phyloP scores from a whole-genome alignment of 2,113 vertebrate genomes.

The Laticauda laticaudata region DNA sequence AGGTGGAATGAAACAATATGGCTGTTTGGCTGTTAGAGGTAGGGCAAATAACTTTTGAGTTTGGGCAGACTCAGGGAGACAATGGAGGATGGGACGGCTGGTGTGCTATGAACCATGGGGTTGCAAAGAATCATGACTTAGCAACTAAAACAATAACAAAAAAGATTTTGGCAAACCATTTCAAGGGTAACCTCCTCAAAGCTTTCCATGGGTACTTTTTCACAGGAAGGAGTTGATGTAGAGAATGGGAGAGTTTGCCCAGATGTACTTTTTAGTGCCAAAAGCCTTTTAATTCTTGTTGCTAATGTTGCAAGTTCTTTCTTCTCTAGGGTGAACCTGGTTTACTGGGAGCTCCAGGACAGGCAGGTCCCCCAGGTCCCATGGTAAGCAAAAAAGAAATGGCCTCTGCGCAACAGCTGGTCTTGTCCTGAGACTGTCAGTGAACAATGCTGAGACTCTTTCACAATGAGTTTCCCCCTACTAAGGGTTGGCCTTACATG shows the following conservation, averaged over 20 bases:
- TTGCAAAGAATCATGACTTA: not conserved
- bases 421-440: not conserved
- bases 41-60: not conserved
- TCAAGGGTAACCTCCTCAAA: not conserved
- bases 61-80: not conserved
- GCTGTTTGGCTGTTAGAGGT: not conserved
- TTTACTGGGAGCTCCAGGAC: constrained; percentile 82
- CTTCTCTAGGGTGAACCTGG: constrained; percentile 86
- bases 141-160: not conserved
- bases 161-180: not conserved
- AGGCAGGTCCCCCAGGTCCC: constrained; percentile 85
- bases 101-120: not conserved
- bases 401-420: not conserved
- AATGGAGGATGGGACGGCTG: not conserved
- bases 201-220: not conserved
- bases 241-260: not conserved
- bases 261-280: not conserved
- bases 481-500: not conserved
- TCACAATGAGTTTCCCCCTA: no score
- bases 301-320: not conserved
- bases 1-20: not conserved
- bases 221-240: not conserved
- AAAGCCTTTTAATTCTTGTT: not conserved
- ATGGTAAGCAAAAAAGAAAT: constrained; percentile 75
- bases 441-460: not conserved